A percentile compares a stretch with the other conserved stretches of the same genome.
These are phyloP conservation scores for Esperia sulphurella DNA, from an alignment of 2,888 invertebrate species.

Conservation along the genomic window DNA sequence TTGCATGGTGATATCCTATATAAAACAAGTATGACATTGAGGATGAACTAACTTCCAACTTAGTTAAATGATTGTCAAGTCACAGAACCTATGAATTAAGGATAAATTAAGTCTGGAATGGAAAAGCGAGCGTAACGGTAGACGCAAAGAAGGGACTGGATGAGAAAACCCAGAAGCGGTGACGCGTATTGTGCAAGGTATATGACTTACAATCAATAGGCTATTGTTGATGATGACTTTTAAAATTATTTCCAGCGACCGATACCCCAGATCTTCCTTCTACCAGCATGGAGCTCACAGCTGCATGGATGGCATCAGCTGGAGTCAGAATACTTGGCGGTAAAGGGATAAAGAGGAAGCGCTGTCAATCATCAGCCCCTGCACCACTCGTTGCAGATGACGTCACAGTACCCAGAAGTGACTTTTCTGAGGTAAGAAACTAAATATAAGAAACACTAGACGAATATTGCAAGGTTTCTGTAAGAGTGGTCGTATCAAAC, in stretches of 20 bases:
- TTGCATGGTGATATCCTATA: not conserved
- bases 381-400: constrained; percentile 36
- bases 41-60: too few species aligned
- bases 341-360: constrained; percentile 12
- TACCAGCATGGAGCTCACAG: constrained; percentile 36
- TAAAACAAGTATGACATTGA: too few species aligned
- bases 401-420: constrained; percentile 40
- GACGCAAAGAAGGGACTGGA: too few species aligned
- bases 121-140: too few species aligned
- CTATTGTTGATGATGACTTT: not conserved
- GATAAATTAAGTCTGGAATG: too few species aligned
- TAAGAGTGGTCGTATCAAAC: too few species aligned
- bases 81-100: too few species aligned
- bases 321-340: constrained; percentile 44
- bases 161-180: too few species aligned
- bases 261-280: constrained; percentile 34
- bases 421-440: constrained; percentile 61
- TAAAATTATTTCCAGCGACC: constrained; percentile 26
- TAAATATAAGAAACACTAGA: not conserved
- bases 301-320: constrained; percentile 46
- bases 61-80: too few species aligned
- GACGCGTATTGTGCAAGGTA: too few species aligned
- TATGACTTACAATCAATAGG: too few species aligned
- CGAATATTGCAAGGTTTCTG: too few species aligned
- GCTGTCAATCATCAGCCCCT: constrained; percentile 28